Conservation (phyloP, 2,888 invertebrate species). For the Callyntrura guangdongensis region DNA sequence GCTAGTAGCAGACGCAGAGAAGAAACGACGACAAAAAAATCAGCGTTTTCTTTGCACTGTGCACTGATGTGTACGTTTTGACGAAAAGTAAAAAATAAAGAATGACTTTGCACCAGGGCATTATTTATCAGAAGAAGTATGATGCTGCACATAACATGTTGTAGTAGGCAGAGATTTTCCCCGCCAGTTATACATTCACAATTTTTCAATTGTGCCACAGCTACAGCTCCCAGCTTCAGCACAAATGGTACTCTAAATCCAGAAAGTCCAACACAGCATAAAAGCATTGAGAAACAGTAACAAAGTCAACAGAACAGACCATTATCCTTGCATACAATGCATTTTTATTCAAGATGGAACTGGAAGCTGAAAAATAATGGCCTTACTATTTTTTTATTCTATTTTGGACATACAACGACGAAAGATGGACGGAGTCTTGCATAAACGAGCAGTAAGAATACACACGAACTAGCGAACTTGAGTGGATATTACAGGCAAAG, state of each 20-base stretch:
- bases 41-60: background rate
- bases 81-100: slow-evolving; percentile 56
- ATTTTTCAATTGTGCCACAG: slow-evolving; percentile 24
- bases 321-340: slow-evolving; percentile 60
- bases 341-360: slow-evolving; percentile 40
- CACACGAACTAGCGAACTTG: too few relatives aligned
- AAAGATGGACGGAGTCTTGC: background rate
- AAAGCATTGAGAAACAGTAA: slow-evolving; percentile 1
- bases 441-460: background rate
- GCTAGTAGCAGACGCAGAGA: background rate
- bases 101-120: slow-evolving; percentile 53
- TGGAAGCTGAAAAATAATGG: slow-evolving; percentile 30
- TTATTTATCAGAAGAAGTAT: slow-evolving; percentile 43
- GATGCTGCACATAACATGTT: slow-evolving; percentile 24
- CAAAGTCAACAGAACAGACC: slow-evolving; percentile 19
- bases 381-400: slow-evolving; percentile 27
- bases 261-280: slow-evolving; percentile 14
- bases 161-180: too few relatives aligned
- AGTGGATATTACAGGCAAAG: background rate
- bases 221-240: too few relatives aligned
- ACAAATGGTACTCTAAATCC: too few relatives aligned
- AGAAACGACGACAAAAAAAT: background rate
- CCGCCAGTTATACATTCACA: too few relatives aligned
- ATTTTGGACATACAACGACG: slow-evolving; percentile 10
- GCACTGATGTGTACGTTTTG: too few relatives aligned